Percentiles rank a stretch among this genome's conserved stretches.
Evolutionary conservation across 1,140 invertebrate genomes (phyloP).

Genomic region (Platyscapa corneri): DNA sequence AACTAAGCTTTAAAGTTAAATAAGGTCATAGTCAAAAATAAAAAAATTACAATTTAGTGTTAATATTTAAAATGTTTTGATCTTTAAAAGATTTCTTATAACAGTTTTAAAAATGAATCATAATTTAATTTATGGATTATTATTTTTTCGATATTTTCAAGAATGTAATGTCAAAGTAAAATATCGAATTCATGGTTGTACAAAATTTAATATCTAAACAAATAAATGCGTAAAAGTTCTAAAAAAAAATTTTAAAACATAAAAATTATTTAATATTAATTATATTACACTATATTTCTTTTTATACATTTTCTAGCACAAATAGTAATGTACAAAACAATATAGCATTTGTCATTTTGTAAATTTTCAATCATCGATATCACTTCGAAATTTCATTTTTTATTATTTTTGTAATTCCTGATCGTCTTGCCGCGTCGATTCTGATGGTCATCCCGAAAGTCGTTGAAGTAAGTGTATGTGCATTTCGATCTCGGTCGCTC

Average conservation of each 20-base stretch:
- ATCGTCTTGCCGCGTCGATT: neutral
- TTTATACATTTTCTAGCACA: neutral
- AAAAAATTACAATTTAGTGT: too few relatives aligned
- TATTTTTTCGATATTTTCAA: neutral
- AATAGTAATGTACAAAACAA: neutral
- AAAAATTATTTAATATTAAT: constrained; percentile 29
- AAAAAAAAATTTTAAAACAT: neutral
- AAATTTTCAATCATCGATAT: neutral
- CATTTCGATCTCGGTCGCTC: constrained; percentile 61
- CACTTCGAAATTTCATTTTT: constrained; percentile 8
- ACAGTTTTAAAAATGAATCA: too few relatives aligned
- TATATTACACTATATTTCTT: constrained; percentile 9
- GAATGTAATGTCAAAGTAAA: neutral
- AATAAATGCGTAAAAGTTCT: neutral
- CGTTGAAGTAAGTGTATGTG: constrained; percentile 58
- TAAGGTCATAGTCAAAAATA: too few relatives aligned
- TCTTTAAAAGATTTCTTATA: too few relatives aligned
- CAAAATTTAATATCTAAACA: neutral
- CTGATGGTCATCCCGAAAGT: constrained; percentile 11
- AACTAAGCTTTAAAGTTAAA: too few relatives aligned
- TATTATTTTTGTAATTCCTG: constrained; percentile 2
- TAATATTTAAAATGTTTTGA: too few relatives aligned
- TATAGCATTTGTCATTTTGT: neutral
- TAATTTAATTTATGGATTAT: neutral
- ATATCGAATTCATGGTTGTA: neutral